Percentiles rank a stretch among this genome's conserved stretches.
Evolutionary conservation across 2,113 vertebrate genomes (phyloP).

Genomic region (Herpetotheres cachinnans): DNA sequence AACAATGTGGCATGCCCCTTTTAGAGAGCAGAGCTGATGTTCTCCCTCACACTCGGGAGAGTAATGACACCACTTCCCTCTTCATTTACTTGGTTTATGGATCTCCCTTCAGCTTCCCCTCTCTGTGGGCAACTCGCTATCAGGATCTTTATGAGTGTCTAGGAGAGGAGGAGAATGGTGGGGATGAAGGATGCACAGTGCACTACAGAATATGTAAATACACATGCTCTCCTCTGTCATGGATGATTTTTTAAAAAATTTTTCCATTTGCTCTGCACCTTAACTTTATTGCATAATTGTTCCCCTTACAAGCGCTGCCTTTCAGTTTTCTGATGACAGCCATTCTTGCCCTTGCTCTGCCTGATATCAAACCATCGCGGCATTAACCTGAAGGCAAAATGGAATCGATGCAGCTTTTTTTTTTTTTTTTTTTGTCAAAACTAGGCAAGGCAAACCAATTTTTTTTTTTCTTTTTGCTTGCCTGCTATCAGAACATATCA

Average conservation of each 20-base stretch:
- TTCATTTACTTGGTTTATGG: not conserved
- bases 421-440: not conserved
- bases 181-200: not conserved
- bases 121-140: fast-evolving
- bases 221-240: fast-evolving
- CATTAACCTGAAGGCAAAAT: not conserved
- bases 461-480: not conserved
- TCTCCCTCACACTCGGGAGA: not conserved
- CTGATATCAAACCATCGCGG: not conserved
- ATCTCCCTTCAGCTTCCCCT: not conserved
- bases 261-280: not conserved
- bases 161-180: not conserved
- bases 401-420: not conserved
- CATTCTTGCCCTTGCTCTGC: not conserved
- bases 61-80: not conserved
- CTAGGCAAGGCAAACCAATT: not conserved
- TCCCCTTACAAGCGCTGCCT: not conserved
- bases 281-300: not conserved
- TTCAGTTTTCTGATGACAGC: not conserved
- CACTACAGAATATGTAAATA: not conserved
- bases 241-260: not conserved
- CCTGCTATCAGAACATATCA: not conserved
- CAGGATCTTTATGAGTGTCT: not conserved
- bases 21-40: not conserved
- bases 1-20: not conserved